Percentiles rank a stretch among this genome's conserved stretches.
phyloP scores from a whole-genome alignment of 2,888 invertebrate genomes.

The Dorcus parallelipipedus region DNA sequence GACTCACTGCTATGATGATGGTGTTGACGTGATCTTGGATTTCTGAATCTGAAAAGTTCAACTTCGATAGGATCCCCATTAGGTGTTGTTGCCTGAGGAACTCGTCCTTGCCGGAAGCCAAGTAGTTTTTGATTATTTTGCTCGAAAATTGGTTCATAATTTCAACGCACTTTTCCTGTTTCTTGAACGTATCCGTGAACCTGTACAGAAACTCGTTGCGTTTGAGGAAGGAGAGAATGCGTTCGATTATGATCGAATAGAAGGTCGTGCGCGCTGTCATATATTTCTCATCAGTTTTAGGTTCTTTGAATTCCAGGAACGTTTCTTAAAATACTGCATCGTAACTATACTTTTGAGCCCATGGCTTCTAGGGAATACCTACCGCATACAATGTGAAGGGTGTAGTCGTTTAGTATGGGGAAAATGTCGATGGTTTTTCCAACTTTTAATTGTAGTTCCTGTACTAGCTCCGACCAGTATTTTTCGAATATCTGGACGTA shows the following conservation, averaged over 20 bases:
- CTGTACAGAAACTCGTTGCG: conserved; percentile 21
- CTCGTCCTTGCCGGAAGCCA: too few relatives aligned
- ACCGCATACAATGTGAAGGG: conserved; percentile 47
- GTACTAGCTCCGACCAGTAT: conserved; percentile 49
- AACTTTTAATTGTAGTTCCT: conserved; percentile 22
- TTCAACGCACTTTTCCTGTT: conserved; percentile 19
- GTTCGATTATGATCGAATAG: conserved; percentile 20
- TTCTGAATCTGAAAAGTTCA: not conserved
- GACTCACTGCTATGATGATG: not conserved
- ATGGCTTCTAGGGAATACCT: conserved; percentile 6
- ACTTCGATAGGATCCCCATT: too few relatives aligned
- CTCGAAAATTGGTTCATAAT: conserved; percentile 20
- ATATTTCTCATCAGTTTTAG: conserved; percentile 16
- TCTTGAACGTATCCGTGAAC: conserved; percentile 18
- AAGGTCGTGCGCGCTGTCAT: conserved; percentile 17
- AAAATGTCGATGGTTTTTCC: conserved; percentile 36
- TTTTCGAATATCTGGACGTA: conserved; percentile 44
- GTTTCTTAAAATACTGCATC: conserved; percentile 16
- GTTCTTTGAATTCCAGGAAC: conserved; percentile 19
- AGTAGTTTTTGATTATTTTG: not conserved
- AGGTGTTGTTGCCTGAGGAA: too few relatives aligned
- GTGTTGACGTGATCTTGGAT: not conserved
- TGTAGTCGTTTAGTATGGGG: conserved; percentile 45
- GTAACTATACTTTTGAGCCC: too few relatives aligned
- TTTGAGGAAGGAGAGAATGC: conserved; percentile 23